phyloP scores from a whole-genome alignment of 2,888 invertebrate genomes.

The Eupsilia transversa region DNA sequence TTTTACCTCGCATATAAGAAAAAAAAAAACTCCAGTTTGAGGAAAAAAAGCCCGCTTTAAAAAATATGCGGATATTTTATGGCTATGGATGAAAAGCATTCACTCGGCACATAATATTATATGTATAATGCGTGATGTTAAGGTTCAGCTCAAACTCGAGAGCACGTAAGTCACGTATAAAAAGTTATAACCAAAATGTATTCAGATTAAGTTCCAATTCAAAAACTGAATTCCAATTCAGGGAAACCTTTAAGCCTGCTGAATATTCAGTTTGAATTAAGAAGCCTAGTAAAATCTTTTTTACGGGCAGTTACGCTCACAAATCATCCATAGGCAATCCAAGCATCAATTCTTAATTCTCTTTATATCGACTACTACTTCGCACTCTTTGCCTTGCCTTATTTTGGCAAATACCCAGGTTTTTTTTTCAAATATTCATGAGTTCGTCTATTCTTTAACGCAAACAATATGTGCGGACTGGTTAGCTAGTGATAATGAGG shows the following conservation, averaged over 20 bases:
- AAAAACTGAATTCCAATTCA: not conserved
- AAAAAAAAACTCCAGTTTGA: not conserved
- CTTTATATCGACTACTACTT: not conserved
- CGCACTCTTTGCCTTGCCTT: not conserved
- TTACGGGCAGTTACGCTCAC: not conserved
- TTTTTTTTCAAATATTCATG: too few relatives aligned
- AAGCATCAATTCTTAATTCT: not conserved
- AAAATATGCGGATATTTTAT: not conserved
- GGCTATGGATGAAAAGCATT: not conserved
- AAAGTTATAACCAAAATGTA: not conserved
- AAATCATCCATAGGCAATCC: not conserved
- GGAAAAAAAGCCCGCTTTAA: not conserved
- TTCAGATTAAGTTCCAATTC: not conserved
- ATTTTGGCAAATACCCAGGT: not conserved
- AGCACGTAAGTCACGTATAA: not conserved
- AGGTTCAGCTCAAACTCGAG: not conserved
- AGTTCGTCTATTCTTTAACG: too few relatives aligned
- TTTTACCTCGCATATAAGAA: constrained; percentile 11
- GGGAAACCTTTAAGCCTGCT: not conserved
- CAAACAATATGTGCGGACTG: not conserved
- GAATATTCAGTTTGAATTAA: not conserved
- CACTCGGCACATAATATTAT: not conserved
- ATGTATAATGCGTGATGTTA: not conserved
- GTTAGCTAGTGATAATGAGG: too few relatives aligned
- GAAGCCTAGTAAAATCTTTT: not conserved